phyloP scores from a whole-genome alignment of 1,140 invertebrate species.

The Orchesella cincta region DNA sequence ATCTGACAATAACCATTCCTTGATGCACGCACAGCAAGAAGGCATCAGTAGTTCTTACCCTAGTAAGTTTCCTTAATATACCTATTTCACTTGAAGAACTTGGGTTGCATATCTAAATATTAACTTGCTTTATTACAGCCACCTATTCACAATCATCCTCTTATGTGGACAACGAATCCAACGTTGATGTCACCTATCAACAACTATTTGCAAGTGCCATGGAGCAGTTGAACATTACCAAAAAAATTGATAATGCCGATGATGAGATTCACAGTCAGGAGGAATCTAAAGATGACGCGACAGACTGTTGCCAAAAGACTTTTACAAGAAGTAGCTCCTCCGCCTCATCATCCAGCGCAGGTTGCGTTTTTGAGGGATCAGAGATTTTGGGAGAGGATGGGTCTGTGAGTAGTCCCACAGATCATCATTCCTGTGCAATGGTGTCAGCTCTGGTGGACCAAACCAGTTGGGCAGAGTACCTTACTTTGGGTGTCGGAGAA shows the following conservation, averaged over 20 bases:
- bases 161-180: background rate
- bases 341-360: background rate
- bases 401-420: background rate
- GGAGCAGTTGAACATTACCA: background rate
- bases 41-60: background rate
- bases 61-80: slow-evolving; percentile 8
- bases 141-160: background rate
- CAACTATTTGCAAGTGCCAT: slow-evolving; percentile 13
- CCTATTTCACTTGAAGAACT: background rate
- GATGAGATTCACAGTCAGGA: background rate
- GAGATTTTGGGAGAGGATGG: background rate
- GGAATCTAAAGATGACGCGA: background rate
- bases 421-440: background rate
- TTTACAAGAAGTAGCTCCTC: background rate
- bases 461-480: slow-evolving; percentile 3
- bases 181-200: background rate
- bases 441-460: slow-evolving; percentile 16
- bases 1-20: slow-evolving; percentile 23
- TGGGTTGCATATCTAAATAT: background rate
- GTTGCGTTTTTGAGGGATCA: slow-evolving; percentile 22
- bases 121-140: background rate
- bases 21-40: background rate
- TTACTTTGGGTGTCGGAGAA: background rate
- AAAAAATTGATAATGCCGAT: background rate
- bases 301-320: background rate